These are phyloP conservation scores for Cuculus canorus DNA, from an alignment of 2,797 vertebrate species.

Conservation along the genomic window DNA sequence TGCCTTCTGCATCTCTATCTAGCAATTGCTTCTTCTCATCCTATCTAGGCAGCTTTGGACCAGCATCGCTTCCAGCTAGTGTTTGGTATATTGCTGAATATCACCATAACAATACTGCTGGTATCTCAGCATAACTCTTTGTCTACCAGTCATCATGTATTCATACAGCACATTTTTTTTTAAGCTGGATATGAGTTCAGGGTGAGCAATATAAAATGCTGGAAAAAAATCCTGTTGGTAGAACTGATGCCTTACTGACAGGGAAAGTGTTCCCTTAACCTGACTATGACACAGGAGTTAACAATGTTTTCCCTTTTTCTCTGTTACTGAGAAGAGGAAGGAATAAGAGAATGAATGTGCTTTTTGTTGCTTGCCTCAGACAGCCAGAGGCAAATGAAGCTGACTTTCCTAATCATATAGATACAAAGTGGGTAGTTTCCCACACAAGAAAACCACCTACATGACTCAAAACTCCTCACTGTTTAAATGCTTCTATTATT, in stretches of 20 bases:
- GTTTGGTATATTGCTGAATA: neutral
- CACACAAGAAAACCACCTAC: constrained; percentile 62
- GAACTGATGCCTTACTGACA: neutral
- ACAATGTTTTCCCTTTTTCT: neutral
- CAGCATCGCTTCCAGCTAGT: neutral
- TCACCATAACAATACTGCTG: neutral
- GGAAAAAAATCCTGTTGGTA: neutral
- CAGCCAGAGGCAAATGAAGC: constrained; percentile 40
- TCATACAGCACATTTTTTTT: neutral
- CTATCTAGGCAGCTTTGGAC: neutral
- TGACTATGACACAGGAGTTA: neutral
- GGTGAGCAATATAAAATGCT: neutral
- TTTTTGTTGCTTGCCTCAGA: constrained; percentile 39
- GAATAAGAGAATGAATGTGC: neutral
- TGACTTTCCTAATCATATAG: constrained; percentile 65
- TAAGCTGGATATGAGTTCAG: neutral
- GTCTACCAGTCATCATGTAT: neutral
- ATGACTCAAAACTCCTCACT: constrained; percentile 58
- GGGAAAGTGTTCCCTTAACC: neutral
- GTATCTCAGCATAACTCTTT: neutral
- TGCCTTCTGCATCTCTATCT: neutral
- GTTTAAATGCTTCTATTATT: constrained; percentile 45
- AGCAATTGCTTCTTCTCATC: neutral
- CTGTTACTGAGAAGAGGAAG: neutral
- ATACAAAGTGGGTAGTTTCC: constrained; percentile 60